A percentile compares a stretch with the other conserved stretches of the same genome.
Evolutionary conservation across 2,888 invertebrate species (phyloP).

Genomic region (Rhamnusium bicolor): DNA sequence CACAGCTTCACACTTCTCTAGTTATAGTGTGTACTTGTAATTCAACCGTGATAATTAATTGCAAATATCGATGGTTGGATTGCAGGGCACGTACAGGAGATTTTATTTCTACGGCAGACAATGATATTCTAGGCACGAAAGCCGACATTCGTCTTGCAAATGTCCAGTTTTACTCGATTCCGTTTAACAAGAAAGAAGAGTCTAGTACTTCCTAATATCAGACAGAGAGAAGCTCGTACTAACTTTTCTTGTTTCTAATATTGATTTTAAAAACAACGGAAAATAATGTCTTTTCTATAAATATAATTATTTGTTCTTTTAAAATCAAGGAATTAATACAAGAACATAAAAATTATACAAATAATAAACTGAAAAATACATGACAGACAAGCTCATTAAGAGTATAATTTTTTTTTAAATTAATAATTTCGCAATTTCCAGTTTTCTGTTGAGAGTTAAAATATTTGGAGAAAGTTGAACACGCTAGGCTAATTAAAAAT

Average conservation of each 20-base stretch:
- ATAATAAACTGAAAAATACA: too few species aligned
- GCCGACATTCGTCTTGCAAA: conserved; percentile 62
- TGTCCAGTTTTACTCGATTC: conserved; percentile 65
- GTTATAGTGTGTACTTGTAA: conserved; percentile 41
- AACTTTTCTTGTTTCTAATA: not conserved
- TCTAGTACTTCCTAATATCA: conserved; percentile 14
- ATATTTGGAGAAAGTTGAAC: too few species aligned
- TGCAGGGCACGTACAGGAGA: conserved; percentile 64
- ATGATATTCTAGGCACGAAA: conserved; percentile 63
- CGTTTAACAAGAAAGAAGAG: conserved; percentile 56
- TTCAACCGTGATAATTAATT: conserved; percentile 51
- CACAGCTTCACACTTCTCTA: not conserved
- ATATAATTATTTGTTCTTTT: too few species aligned
- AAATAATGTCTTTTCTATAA: not conserved
- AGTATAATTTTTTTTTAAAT: too few species aligned
- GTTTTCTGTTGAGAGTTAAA: too few species aligned
- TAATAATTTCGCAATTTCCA: too few species aligned
- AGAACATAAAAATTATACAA: too few species aligned
- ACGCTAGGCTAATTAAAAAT: too few species aligned
- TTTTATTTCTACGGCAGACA: conserved; percentile 64
- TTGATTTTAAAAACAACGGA: not conserved
- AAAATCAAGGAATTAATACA: too few species aligned
- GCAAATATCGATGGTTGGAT: conserved; percentile 62
- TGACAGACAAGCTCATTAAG: too few species aligned
- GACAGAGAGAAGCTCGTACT: not conserved